These are phyloP conservation scores for Plebejus argus DNA, from an alignment of 2,888 invertebrate genomes.

Conservation along the genomic window DNA sequence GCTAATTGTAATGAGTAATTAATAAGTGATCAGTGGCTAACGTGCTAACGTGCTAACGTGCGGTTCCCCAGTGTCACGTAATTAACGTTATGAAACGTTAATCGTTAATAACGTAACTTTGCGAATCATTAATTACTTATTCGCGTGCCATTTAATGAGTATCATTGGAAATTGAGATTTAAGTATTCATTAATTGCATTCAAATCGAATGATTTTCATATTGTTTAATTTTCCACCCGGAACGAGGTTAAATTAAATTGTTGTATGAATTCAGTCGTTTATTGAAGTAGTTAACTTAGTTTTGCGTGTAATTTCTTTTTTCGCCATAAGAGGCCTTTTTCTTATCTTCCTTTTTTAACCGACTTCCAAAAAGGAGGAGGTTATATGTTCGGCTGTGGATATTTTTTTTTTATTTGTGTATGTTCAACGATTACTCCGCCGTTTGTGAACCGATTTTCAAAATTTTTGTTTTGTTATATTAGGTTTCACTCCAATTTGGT, in stretches of 20 bases:
- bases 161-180: slow-evolving; percentile 17
- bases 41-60: slow-evolving; percentile 1
- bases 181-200: slow-evolving; percentile 5
- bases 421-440: no score
- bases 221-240: neutral
- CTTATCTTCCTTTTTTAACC: no score
- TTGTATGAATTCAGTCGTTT: neutral
- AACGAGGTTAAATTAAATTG: neutral
- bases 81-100: slow-evolving; percentile 7
- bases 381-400: no score
- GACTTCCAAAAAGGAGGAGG: no score
- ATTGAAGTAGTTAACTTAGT: neutral
- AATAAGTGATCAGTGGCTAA: neutral
- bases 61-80: neutral
- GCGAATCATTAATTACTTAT: slow-evolving; percentile 6
- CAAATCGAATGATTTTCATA: neutral
- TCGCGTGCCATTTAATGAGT: slow-evolving; percentile 2
- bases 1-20: neutral
- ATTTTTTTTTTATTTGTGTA: no score
- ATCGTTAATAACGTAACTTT: neutral
- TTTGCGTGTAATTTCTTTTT: neutral
- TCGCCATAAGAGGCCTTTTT: no score
- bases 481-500: no score
- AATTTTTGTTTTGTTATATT: no score
- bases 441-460: no score